A percentile compares a stretch with the other conserved stretches of the same genome.
These are phyloP conservation scores for Sycophaga agraensis DNA, from an alignment of 1,140 invertebrate genomes.

Conservation along the genomic window DNA sequence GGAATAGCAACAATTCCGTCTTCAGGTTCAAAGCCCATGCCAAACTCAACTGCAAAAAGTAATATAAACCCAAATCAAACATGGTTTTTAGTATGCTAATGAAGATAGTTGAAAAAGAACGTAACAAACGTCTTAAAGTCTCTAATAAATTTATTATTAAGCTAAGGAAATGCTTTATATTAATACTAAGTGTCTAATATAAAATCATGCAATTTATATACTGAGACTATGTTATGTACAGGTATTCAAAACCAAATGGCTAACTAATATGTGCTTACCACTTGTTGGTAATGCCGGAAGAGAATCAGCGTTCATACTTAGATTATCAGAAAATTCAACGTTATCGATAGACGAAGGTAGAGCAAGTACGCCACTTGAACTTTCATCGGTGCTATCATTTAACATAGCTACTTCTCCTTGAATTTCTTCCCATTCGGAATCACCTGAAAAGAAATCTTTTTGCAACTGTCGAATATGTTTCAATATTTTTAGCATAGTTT, in stretches of 20 bases:
- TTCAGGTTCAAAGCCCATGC: conserved; percentile 48
- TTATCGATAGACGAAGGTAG: conserved; percentile 37
- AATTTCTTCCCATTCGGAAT: conserved; percentile 54
- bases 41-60: conserved; percentile 44
- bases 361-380: conserved; percentile 38
- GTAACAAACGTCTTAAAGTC: neutral
- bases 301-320: conserved; percentile 24
- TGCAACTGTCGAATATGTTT: neutral
- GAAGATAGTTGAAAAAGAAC: neutral
- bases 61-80: conserved; percentile 2
- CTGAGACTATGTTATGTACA: too few relatives aligned
- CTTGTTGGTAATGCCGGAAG: conserved; percentile 40
- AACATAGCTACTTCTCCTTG: conserved; percentile 49
- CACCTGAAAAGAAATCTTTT: conserved; percentile 34
- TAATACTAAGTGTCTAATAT: too few relatives aligned
- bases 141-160: neutral
- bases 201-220: too few relatives aligned
- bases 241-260: too few relatives aligned
- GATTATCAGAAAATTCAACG: conserved; percentile 29
- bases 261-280: conserved; percentile 36
- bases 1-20: conserved; percentile 49
- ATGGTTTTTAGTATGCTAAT: neutral
- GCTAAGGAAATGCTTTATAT: too few relatives aligned
- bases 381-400: conserved; percentile 44
- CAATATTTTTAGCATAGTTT: neutral